These are phyloP conservation scores for Catonia carolina DNA, from an alignment of 2,888 invertebrate species.

Conservation along the genomic window DNA sequence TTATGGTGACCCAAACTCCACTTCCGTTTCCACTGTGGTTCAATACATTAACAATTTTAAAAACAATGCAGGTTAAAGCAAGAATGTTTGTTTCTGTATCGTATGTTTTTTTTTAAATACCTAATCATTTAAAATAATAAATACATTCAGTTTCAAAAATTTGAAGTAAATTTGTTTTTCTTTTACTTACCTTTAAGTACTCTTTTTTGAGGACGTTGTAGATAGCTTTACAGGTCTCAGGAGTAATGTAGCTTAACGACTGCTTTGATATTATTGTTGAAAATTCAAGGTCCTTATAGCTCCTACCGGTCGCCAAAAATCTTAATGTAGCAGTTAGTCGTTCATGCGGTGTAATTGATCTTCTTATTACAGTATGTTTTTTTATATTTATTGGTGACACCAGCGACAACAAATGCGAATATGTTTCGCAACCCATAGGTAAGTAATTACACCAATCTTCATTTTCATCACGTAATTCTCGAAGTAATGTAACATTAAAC, in stretches of 20 bases:
- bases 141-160: no score
- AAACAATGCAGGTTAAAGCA: no score
- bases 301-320: slow-evolving; percentile 35
- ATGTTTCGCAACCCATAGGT: slow-evolving; percentile 12
- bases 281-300: slow-evolving; percentile 32
- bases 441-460: slow-evolving; percentile 23
- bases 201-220: slow-evolving; percentile 33
- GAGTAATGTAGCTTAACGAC: slow-evolving; percentile 34
- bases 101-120: background rate
- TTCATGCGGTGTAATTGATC: slow-evolving; percentile 31
- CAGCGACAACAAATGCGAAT: slow-evolving; percentile 13
- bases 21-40: no score
- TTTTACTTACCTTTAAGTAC: slow-evolving; percentile 33
- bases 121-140: slow-evolving; percentile 18
- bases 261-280: slow-evolving; percentile 30
- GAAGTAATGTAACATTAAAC: slow-evolving; percentile 19
- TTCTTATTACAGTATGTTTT: slow-evolving; percentile 18
- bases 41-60: no score
- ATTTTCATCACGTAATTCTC: slow-evolving; percentile 15
- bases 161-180: slow-evolving; percentile 13
- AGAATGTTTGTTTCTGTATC: no score
- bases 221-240: slow-evolving; percentile 35
- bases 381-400: slow-evolving; percentile 22
- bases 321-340: slow-evolving; percentile 30
- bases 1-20: no score